Base-by-base conservation (phyloP, 1,140 invertebrate genomes). In the honey bee (Apis mellifera) region DNA sequence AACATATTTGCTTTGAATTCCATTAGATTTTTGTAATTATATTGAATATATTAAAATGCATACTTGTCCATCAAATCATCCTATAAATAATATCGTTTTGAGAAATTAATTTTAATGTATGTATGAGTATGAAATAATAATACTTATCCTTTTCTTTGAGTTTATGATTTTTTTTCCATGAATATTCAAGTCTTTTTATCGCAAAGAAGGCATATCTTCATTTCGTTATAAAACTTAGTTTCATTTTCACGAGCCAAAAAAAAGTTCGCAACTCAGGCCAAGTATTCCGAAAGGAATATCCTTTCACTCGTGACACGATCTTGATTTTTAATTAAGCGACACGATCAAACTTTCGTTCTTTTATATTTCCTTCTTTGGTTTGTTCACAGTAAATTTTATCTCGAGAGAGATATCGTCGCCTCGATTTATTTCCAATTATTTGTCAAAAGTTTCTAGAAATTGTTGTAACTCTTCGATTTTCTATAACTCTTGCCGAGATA, bases 251-350 rank as follows among this genome's bases (percentile, higher is more conserved):
- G 69, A 19, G 23, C 72, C 23, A 42, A 26, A 52, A 55, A n/a
- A 74, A 74, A 62, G 21, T 81, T 74, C 9, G 1, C 42, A 57
- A 65, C 50, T 65, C 59, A 7, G 52, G 64, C 17, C 60, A 64
- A 76, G 74, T 55, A 52, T 76, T n/a, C 12, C 26, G 26, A 64
- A 76, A 54, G 57, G 57, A 50, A 19, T 57, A 57, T 62, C 50
- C 50, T 42, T 66, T 66, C 74, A 12, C 50, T 65, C 54, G 76
- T 17, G 9, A 50, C 76, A 65, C 9, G 64, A 69, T 69, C 65
- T 69, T 66, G 26, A 66, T 76, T 76, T 42, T 76, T 66, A 76
- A 76, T 76, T 76, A 76, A 76, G 74, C 21, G 55, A 59, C 72
- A 62, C 60, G 62, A 32, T 55, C 23, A 62, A 65, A 65, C n/a